Base-by-base conservation (phyloP, 1,140 invertebrate species). In the Drosophila nikananu region DNA sequence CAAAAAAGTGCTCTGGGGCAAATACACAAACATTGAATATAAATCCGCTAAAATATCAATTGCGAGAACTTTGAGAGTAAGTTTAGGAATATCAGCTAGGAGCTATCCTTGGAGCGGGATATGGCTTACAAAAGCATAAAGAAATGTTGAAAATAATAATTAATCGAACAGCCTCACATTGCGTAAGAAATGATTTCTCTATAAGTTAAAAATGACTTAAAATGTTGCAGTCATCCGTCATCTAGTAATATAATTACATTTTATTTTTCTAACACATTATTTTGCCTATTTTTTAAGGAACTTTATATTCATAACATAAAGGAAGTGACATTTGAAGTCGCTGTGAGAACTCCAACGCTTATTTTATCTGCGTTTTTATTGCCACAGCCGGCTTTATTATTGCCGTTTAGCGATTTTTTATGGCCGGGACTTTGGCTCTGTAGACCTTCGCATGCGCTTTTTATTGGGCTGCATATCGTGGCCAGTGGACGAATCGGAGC, bases 361-460 rank as follows among this genome's bases (percentile, higher is more conserved):
- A 30, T 37, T 42, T 66, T 60, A 68, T 77, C 75, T 57, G 64
- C 9, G 41, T 80, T 87, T 89, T 89, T 89, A 90, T 81, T 67
- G 70, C 81, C 74, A 51, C 55, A 57, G 65, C 64, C 68, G 61
- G 81, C 81, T 90, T 81, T 89, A 90, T 90, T 89, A 90, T 90
- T 72, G 84, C 86, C 86, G 75, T 80, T 89, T 89, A 89, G 84
- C 86, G 81, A 77, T 89, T 80, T 89, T 90, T 89, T 90, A 90
- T 89, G 82, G 59, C 44, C 57, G 46, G 64, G 49, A 78, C 73
- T 78, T 41, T 67, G 71, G 58, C 64, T 60, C 73, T 68, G 60
- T 78, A 83, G 80, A 77, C 80, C 57, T 44, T 46, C 57, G 83
- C 63, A 77, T 68, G 83, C 80, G 80, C 64, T 80, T 87, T 87